These are phyloP conservation scores for Aeoliscus strigatus DNA, from an alignment of 2,797 vertebrate genomes.

Conservation along the genomic window DNA sequence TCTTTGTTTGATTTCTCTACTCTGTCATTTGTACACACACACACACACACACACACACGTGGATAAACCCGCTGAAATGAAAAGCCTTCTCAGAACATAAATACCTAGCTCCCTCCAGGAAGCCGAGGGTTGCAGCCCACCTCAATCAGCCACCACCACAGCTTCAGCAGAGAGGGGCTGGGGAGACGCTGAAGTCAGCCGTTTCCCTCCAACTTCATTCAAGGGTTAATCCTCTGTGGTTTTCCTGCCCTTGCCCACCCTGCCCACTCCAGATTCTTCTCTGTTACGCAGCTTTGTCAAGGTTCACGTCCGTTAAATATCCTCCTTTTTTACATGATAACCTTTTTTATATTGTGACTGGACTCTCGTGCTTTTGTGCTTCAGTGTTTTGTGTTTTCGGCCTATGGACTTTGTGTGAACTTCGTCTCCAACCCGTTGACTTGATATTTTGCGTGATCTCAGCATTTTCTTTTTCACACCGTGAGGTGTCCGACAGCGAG, in stretches of 20 bases:
- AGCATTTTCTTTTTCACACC: conserved; percentile 13
- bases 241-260: conserved; percentile 48
- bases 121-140: conserved; percentile 38
- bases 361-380: conserved; percentile 31
- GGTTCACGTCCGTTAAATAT: conserved; percentile 33
- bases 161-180: conserved; percentile 39
- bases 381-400: conserved; percentile 4
- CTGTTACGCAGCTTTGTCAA: conserved; percentile 25
- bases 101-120: conserved; percentile 32
- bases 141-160: conserved; percentile 51
- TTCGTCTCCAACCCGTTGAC: too few relatives aligned
- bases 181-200: conserved; percentile 67
- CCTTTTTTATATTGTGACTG: conserved; percentile 28
- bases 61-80: neutral
- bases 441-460: conserved; percentile 21
- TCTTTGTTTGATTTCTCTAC: conserved; percentile 20
- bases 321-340: conserved; percentile 27
- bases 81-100: conserved; percentile 22
- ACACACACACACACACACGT: conserved; percentile 10
- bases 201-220: conserved; percentile 56
- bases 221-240: conserved; percentile 55
- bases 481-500: conserved; percentile 23
- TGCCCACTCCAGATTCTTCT: conserved; percentile 24
- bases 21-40: conserved; percentile 14
- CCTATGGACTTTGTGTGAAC: too few relatives aligned